These are phyloP conservation scores for Dilophus febrilis DNA, from an alignment of 2,888 invertebrate genomes.

Conservation along the genomic window DNA sequence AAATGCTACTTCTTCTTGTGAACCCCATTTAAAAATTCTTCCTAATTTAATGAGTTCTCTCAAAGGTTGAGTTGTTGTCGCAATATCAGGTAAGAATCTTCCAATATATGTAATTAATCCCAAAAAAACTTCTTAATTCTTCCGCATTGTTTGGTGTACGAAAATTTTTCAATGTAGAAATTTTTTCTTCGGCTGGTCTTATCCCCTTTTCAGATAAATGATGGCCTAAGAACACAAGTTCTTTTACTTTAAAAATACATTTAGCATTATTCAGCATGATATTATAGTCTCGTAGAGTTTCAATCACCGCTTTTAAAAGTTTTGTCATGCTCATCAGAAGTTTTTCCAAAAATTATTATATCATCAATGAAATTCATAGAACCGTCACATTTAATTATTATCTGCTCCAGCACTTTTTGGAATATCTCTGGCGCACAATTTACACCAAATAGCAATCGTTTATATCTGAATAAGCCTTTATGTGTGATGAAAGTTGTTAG, in stretches of 20 bases:
- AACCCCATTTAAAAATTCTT: too few species aligned
- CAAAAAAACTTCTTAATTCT: too few species aligned
- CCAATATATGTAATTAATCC: too few species aligned
- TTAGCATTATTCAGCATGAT: constrained; percentile 17
- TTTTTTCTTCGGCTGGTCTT: constrained; percentile 10
- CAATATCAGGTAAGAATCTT: too few species aligned
- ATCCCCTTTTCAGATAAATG: constrained; percentile 12
- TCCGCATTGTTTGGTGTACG: constrained; percentile 14
- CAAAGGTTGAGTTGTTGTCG: too few species aligned
- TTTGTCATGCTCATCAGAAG: constrained; percentile 15
- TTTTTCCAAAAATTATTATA: constrained; percentile 15
- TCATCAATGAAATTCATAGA: constrained; percentile 15
- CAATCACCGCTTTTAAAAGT: constrained; percentile 14
- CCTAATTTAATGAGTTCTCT: too few species aligned
- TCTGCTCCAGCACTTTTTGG: constrained; percentile 17
- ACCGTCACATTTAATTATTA: constrained; percentile 15
- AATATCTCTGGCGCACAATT: constrained; percentile 12
- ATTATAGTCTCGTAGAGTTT: constrained; percentile 13
- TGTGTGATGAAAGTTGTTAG: constrained; percentile 12
- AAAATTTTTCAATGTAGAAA: constrained; percentile 12
- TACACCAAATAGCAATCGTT: constrained; percentile 22
- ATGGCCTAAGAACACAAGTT: constrained; percentile 16
- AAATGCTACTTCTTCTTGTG: too few species aligned
- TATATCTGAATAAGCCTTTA: constrained; percentile 16
- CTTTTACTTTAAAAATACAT: constrained; percentile 8